Percentiles rank a stretch among this genome's conserved stretches.
phyloP scores from a whole-genome alignment of 1,140 invertebrate genomes.

The Sitophilus oryzae region DNA sequence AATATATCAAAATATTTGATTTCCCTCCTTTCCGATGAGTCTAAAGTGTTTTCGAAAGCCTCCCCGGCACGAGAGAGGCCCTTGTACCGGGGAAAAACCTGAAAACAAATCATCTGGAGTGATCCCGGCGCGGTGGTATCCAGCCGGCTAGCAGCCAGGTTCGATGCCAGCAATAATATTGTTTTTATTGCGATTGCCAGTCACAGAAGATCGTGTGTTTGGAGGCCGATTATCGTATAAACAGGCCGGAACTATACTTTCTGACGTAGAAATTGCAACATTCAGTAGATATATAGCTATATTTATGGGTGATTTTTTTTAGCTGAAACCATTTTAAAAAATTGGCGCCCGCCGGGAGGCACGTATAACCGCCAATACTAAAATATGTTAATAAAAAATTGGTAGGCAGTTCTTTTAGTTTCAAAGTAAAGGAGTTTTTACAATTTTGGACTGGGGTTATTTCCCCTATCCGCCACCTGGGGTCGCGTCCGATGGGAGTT shows the following conservation, averaged over 20 bases:
- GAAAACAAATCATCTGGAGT: constrained; percentile 25
- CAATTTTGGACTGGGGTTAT: too few species aligned
- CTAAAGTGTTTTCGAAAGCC: constrained; percentile 13
- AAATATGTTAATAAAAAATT: too few species aligned
- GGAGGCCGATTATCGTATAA: background rate
- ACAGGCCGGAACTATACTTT: constrained; percentile 1
- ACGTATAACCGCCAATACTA: too few species aligned
- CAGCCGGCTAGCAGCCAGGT: constrained; percentile 13
- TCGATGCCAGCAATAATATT: constrained; percentile 32
- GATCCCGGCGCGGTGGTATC: constrained; percentile 16
- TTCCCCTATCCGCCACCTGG: too few species aligned
- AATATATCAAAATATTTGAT: constrained; percentile 13
- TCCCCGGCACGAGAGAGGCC: constrained; percentile 5
- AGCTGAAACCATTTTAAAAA: background rate
- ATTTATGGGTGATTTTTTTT: too few species aligned
- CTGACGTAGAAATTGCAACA: too few species aligned
- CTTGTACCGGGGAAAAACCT: constrained; percentile 12
- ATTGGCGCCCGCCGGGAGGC: background rate
- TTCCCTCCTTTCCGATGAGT: constrained; percentile 1
- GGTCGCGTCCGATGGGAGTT: too few species aligned
- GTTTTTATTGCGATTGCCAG: constrained; percentile 32
- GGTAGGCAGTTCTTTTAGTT: too few species aligned
- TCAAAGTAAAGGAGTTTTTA: too few species aligned
- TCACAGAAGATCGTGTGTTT: constrained; percentile 6
- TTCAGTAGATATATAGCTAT: too few species aligned